Conservation (phyloP, 2,113 vertebrate species). For the Dasyprocta punctata region DNA sequence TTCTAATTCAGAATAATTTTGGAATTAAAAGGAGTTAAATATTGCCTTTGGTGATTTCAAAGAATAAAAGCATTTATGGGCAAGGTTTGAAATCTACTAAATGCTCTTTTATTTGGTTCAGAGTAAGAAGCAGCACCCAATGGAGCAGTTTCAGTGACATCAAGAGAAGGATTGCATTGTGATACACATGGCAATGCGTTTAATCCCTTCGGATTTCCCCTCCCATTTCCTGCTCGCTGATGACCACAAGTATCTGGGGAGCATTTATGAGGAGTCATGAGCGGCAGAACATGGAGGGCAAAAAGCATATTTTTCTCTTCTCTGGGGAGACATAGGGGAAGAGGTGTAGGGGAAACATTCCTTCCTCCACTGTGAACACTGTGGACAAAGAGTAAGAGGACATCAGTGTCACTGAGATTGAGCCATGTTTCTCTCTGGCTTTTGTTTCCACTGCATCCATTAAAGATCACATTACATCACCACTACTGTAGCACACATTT, state of each 20-base stretch:
- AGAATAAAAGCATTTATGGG: background rate
- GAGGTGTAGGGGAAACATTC: background rate
- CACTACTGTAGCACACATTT: background rate
- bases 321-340: background rate
- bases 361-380: background rate
- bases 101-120: background rate
- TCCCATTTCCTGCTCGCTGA: background rate
- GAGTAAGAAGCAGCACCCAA: background rate
- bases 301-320: background rate
- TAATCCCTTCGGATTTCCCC: accelerated
- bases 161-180: accelerated
- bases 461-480: background rate
- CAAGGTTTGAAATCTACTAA: background rate
- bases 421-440: background rate
- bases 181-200: accelerated
- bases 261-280: background rate
- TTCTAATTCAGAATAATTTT: background rate
- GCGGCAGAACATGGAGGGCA: background rate
- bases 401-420: background rate
- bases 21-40: slow-evolving; percentile 16
- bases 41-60: background rate
- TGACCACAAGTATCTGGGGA: background rate
- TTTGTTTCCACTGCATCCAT: background rate
- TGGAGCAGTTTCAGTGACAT: background rate
- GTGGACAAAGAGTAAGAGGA: background rate